phyloP scores from a whole-genome alignment of 2,113 vertebrate genomes.

The Peromyscus maniculatus region DNA sequence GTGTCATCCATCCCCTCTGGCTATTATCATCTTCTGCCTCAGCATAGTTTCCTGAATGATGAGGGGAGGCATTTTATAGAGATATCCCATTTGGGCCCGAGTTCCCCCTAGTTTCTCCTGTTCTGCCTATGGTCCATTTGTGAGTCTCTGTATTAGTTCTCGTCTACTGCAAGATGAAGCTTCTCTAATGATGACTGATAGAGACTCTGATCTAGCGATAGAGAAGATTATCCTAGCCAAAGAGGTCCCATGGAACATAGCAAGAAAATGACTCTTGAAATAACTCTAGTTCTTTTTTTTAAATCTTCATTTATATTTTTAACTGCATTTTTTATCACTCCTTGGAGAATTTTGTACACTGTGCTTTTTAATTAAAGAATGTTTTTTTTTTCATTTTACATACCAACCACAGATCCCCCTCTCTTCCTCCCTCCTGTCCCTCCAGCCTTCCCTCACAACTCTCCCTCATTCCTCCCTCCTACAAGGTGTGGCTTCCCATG shows the following conservation, averaged over 20 bases:
- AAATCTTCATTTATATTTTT: background rate
- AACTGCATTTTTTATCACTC: too few relatives aligned
- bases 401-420: too few relatives aligned
- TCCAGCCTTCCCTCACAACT: too few relatives aligned
- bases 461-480: too few relatives aligned
- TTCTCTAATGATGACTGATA: background rate
- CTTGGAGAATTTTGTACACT: too few relatives aligned
- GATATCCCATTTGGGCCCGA: background rate
- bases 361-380: too few relatives aligned
- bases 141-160: background rate
- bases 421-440: too few relatives aligned
- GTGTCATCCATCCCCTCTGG: background rate
- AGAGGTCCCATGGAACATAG: background rate
- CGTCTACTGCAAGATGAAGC: background rate
- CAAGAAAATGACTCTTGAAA: background rate
- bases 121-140: background rate
- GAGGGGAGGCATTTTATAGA: too few relatives aligned
- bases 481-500: too few relatives aligned
- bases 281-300: background rate
- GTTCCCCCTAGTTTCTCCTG: background rate
- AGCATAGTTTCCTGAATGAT: background rate
- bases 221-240: background rate
- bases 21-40: background rate
- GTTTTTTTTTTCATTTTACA: too few relatives aligned
- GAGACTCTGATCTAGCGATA: background rate